These are phyloP conservation scores for Mesorhabditis sp. DNA, from an alignment of 2,888 invertebrate genomes.

Conservation along the genomic window DNA sequence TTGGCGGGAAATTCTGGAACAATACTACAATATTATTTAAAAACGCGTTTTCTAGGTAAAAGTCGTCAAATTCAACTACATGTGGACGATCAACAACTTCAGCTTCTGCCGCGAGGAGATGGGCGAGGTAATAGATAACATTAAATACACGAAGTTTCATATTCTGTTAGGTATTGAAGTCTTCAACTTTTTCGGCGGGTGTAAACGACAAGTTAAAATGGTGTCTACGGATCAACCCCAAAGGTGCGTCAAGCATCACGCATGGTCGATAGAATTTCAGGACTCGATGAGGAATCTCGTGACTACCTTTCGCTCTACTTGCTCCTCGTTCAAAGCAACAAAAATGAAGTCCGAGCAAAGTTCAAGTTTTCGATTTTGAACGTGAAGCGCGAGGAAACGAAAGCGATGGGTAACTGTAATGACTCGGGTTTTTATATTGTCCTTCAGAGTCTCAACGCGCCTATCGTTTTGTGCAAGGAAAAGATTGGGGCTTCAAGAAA, in stretches of 20 bases:
- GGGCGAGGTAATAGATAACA: constrained; percentile 74
- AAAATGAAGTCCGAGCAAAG: constrained; percentile 99
- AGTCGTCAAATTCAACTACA: constrained; percentile 99
- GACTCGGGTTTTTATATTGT: constrained; percentile 36
- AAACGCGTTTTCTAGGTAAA: constrained; percentile 76
- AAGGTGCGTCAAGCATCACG: constrained; percentile 65
- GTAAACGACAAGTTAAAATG: constrained; percentile 99
- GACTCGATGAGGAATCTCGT: constrained; percentile 97
- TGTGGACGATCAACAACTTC: constrained; percentile 99
- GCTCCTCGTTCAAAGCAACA: constrained; percentile 97
- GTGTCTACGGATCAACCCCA: constrained; percentile 99
- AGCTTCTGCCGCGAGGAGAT: constrained; percentile 99
- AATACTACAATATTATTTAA: constrained; percentile 1
- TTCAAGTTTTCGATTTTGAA: constrained; percentile 99
- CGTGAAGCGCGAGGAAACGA: constrained; percentile 99
- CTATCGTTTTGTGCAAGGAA: constrained; percentile 98
- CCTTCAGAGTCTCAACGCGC: constrained; percentile 77
- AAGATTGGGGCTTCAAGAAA: constrained; percentile 99
- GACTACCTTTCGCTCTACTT: constrained; percentile 98
- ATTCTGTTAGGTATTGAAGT: constrained; percentile 73
- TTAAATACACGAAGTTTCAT: constrained; percentile 65
- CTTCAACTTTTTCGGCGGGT: constrained; percentile 98
- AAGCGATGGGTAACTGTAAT: constrained; percentile 83
- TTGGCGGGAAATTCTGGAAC: background rate
- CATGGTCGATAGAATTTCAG: constrained; percentile 11